Conservation (phyloP, 1,140 invertebrate species). For the Physella acuta region DNA sequence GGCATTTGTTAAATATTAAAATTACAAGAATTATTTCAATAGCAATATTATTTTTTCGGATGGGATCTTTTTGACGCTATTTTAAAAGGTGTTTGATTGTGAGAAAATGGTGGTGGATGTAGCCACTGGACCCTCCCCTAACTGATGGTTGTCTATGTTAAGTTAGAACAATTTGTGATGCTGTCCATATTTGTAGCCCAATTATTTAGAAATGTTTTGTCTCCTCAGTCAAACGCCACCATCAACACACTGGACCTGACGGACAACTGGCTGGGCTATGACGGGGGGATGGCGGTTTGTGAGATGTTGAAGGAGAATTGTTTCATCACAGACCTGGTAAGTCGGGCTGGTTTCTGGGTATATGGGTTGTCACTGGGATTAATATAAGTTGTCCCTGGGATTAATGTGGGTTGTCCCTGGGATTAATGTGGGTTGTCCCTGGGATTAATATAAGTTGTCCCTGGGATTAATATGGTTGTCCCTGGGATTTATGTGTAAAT, state of each 20-base stretch:
- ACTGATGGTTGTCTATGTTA: too few relatives aligned
- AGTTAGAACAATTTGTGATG: too few relatives aligned
- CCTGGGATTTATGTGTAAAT: background rate
- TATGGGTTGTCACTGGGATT: background rate
- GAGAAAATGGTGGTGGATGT: too few relatives aligned
- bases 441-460: background rate
- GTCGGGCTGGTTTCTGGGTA: slow-evolving; percentile 20
- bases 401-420: background rate
- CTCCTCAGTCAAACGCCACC: slow-evolving; percentile 50
- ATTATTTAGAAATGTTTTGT: background rate
- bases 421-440: background rate
- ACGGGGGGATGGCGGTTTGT: slow-evolving; percentile 51
- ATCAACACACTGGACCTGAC: slow-evolving; percentile 51
- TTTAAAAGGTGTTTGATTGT: too few relatives aligned
- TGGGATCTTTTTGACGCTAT: too few relatives aligned
- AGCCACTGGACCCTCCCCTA: too few relatives aligned
- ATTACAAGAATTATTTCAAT: too few relatives aligned
- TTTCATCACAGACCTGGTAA: slow-evolving; percentile 56
- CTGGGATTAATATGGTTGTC: background rate
- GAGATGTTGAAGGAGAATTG: slow-evolving; percentile 60
- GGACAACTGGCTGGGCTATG: slow-evolving; percentile 56
- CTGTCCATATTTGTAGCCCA: too few relatives aligned
- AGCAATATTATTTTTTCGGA: too few relatives aligned
- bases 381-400: background rate
- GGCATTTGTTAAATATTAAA: too few relatives aligned